Percentiles rank a stretch among this genome's conserved stretches.
Evolutionary conservation across 2,113 vertebrate genomes (phyloP).

Genomic region (Poeciliopsis turrubarensis): DNA sequence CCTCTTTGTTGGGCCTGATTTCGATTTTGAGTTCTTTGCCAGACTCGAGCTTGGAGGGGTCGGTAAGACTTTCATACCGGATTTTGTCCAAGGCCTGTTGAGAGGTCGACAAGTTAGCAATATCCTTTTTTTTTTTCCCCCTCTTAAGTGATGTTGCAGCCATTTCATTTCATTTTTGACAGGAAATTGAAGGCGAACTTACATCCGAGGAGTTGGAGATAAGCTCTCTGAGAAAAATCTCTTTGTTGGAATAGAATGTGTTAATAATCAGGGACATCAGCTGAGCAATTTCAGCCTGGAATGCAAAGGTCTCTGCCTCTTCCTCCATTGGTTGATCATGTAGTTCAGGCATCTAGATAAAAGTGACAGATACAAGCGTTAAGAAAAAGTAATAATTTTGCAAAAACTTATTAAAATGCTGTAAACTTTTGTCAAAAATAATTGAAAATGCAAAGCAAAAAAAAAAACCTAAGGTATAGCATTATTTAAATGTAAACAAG

Average conservation of each 20-base stretch:
- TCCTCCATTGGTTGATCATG: slow-evolving; percentile 80
- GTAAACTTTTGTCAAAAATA: not conserved
- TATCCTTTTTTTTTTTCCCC: not conserved
- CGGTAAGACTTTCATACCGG: slow-evolving; percentile 84
- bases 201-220: slow-evolving; percentile 87
- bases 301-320: slow-evolving; percentile 84
- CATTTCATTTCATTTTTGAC: not conserved
- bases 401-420: not conserved
- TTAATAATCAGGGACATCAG: slow-evolving; percentile 87
- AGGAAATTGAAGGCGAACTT: slow-evolving; percentile 46
- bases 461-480: too few relatives aligned
- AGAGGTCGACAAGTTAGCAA: too few relatives aligned
- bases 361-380: not conserved
- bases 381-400: not conserved
- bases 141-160: not conserved
- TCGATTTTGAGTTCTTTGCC: slow-evolving; percentile 86
- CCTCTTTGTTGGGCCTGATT: slow-evolving; percentile 79
- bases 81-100: slow-evolving; percentile 84
- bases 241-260: slow-evolving; percentile 87
- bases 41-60: slow-evolving; percentile 80
- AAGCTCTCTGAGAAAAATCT: slow-evolving; percentile 85
- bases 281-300: slow-evolving; percentile 87
- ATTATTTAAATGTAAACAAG: too few relatives aligned
- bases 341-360: slow-evolving; percentile 80
- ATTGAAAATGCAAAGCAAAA: too few relatives aligned